Conservation (phyloP, 2,113 vertebrate species). For the Clarias batrachus region DNA sequence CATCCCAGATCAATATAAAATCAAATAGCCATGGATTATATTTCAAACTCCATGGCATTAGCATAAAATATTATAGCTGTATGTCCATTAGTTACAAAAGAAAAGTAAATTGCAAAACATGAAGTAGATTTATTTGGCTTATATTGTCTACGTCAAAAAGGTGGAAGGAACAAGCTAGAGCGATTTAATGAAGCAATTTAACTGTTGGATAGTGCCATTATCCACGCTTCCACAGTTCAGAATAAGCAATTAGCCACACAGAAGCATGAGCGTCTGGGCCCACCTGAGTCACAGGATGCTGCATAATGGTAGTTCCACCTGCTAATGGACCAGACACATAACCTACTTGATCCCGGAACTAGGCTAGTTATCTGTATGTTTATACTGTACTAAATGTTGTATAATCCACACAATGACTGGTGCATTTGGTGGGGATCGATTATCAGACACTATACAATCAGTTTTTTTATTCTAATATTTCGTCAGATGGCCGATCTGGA, state of each 20-base stretch:
- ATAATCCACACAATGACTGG: background rate
- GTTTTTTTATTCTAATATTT: conserved; percentile 4
- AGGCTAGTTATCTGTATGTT: background rate
- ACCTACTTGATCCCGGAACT: no score
- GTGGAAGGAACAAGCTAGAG: background rate
- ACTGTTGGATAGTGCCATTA: conserved; percentile 6
- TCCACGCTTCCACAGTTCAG: conserved; percentile 1
- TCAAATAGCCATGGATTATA: background rate
- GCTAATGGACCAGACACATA: background rate
- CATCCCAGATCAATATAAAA: background rate
- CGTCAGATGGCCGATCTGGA: conserved; percentile 52
- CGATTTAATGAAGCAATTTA: background rate
- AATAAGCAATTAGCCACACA: conserved; percentile 11
- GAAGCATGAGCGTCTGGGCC: background rate
- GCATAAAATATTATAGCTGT: background rate
- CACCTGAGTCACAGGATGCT: conserved; percentile 9
- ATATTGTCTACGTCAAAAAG: background rate
- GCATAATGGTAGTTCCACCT: background rate
- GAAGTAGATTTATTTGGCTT: background rate
- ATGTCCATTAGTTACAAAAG: background rate
- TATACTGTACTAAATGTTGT: background rate
- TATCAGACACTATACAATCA: background rate
- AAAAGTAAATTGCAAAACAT: no score
- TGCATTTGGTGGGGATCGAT: background rate
- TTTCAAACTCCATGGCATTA: background rate